phyloP scores from a whole-genome alignment of 2,797 vertebrate genomes.

The Pelobates cultripes region DNA sequence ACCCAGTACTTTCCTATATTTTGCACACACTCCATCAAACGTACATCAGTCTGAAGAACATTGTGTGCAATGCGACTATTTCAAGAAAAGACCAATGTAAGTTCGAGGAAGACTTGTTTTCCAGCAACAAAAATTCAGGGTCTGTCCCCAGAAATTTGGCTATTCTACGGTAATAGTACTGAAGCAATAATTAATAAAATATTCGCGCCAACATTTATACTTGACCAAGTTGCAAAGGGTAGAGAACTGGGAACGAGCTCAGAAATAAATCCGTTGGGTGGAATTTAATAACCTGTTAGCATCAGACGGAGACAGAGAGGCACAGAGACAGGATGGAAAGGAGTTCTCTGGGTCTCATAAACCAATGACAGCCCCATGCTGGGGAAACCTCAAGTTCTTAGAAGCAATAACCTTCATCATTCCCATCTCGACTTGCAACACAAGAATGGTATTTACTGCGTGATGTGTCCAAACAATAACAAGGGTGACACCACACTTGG shows the following conservation, averaged over 20 bases:
- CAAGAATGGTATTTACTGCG: slow-evolving; percentile 36
- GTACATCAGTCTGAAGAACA: too few species aligned
- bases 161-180: too few species aligned
- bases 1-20: too few species aligned
- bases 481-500: not conserved
- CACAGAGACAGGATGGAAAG: not conserved
- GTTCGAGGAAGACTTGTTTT: too few species aligned
- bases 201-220: too few species aligned
- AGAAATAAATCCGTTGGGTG: not conserved
- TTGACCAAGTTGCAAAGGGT: not conserved
- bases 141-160: too few species aligned
- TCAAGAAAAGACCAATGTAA: too few species aligned
- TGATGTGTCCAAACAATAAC: slow-evolving; percentile 9
- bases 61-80: too few species aligned
- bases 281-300: not conserved
- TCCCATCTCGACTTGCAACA: slow-evolving; percentile 31
- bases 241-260: not conserved
- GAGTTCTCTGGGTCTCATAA: slow-evolving; percentile 27
- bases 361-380: slow-evolving; percentile 30
- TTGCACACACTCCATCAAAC: too few species aligned
- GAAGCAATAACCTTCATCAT: slow-evolving; percentile 37
- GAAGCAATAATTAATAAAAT: too few species aligned
- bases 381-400: slow-evolving; percentile 24
- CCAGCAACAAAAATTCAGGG: too few species aligned
- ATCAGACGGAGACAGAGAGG: not conserved